Percentiles rank a stretch among this genome's conserved stretches.
Conservation (phyloP, 1,140 invertebrate genomes). For the Melipona quadrifasciata region DNA sequence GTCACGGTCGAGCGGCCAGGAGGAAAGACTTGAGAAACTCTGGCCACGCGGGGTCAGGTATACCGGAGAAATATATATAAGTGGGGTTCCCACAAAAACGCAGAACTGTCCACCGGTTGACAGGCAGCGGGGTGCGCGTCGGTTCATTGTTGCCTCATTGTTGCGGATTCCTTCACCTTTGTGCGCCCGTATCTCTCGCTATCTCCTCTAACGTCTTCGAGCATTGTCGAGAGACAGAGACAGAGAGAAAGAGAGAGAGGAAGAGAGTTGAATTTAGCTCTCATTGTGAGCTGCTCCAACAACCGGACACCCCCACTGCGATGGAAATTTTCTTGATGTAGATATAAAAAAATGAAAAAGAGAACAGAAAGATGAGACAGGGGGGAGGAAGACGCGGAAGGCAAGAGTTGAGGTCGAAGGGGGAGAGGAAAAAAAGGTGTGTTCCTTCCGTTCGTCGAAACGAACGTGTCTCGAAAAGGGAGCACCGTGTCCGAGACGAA, state of each 20-base stretch:
- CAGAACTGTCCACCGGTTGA: constrained; percentile 55
- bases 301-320: constrained; percentile 59
- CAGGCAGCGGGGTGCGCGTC: constrained; percentile 61
- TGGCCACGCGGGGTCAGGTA: constrained; percentile 64
- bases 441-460: constrained; percentile 39
- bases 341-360: constrained; percentile 8
- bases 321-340: constrained; percentile 40
- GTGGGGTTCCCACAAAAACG: constrained; percentile 67
- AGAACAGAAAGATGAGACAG: background rate
- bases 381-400: background rate
- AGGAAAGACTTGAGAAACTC: constrained; percentile 64
- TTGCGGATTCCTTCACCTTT: constrained; percentile 69
- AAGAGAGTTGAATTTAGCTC: constrained; percentile 61
- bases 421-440: background rate
- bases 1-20: constrained; percentile 25
- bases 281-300: constrained; percentile 57
- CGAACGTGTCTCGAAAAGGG: constrained; percentile 8
- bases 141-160: constrained; percentile 72
- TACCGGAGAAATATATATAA: constrained; percentile 68
- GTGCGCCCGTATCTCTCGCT: constrained; percentile 58
- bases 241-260: background rate
- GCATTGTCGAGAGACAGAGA: background rate
- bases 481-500: constrained; percentile 52
- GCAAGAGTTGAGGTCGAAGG: background rate
- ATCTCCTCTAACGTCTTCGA: constrained; percentile 29